Conservation (phyloP, 2,113 vertebrate genomes). For the Rynchops niger region DNA sequence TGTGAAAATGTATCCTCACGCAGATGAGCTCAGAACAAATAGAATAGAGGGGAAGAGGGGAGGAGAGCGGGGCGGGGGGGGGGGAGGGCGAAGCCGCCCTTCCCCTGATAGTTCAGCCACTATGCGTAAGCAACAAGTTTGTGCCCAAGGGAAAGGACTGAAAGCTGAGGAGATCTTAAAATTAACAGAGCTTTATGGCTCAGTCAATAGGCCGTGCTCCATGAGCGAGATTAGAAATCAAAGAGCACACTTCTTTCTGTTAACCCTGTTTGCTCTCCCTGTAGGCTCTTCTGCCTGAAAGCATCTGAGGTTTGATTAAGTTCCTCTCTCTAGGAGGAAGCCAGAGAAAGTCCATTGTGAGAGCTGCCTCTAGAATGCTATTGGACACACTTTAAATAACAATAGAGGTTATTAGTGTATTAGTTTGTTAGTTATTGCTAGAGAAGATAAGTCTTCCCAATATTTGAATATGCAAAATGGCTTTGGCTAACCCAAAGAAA, state of each 20-base stretch:
- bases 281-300: slow-evolving; percentile 31
- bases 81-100: neutral
- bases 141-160: slow-evolving; percentile 33
- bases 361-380: neutral
- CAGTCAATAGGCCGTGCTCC: slow-evolving; percentile 31
- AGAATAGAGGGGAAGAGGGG: slow-evolving; percentile 24
- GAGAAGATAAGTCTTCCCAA: slow-evolving; percentile 27
- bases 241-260: slow-evolving; percentile 19
- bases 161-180: slow-evolving; percentile 35
- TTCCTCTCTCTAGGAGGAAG: neutral
- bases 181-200: slow-evolving; percentile 43
- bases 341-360: neutral
- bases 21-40: slow-evolving; percentile 63
- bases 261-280: slow-evolving; percentile 7
- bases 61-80: neutral
- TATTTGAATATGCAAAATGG: slow-evolving; percentile 44
- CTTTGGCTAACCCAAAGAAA: neutral
- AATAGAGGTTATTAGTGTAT: neutral
- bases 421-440: slow-evolving; percentile 10
- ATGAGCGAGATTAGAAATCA: slow-evolving; percentile 29
- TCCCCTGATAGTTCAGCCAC: slow-evolving; percentile 7
- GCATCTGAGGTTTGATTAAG: slow-evolving; percentile 21
- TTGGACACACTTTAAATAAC: slow-evolving; percentile 37
- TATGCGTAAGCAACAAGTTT: slow-evolving; percentile 38
- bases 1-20: slow-evolving; percentile 60